Evolutionary conservation across 1,140 invertebrate species (phyloP).

Genomic region (Cyphomyrmex costatus): DNA sequence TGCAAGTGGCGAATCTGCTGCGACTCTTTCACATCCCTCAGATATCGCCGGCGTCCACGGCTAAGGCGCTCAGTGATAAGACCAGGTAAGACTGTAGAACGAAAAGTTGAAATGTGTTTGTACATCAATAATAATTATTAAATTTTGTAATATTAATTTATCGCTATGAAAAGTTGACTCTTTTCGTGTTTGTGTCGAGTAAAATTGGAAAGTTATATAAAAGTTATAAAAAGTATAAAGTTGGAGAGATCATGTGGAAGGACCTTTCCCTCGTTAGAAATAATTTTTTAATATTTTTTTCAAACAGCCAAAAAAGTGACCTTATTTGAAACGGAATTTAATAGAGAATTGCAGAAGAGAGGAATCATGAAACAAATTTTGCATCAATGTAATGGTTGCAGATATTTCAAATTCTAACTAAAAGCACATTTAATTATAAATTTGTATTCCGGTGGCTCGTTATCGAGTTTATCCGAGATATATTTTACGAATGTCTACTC

Average conservation of each 20-base stretch:
- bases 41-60: slow-evolving; percentile 94
- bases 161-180: not conserved
- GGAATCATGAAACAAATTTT: not conserved
- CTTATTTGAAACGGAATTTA: not conserved
- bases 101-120: too few relatives aligned
- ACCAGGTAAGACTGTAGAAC: slow-evolving; percentile 83
- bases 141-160: not conserved
- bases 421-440: slow-evolving; percentile 20
- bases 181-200: not conserved
- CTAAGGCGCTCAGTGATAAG: slow-evolving; percentile 92
- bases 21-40: slow-evolving; percentile 93
- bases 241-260: not conserved
- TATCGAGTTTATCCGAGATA: slow-evolving; percentile 1
- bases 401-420: not conserved
- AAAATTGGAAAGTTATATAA: not conserved
- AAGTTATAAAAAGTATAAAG: not conserved
- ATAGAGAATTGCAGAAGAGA: not conserved
- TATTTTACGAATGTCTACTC: not conserved
- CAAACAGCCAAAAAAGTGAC: not conserved
- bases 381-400: not conserved
- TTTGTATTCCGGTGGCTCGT: not conserved
- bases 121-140: too few relatives aligned
- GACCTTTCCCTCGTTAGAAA: not conserved
- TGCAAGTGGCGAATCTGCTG: slow-evolving; percentile 93
- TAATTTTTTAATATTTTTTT: not conserved